Evolutionary conservation across 1,140 invertebrate species (phyloP).

Genomic region (Hypothenemus hampei): DNA sequence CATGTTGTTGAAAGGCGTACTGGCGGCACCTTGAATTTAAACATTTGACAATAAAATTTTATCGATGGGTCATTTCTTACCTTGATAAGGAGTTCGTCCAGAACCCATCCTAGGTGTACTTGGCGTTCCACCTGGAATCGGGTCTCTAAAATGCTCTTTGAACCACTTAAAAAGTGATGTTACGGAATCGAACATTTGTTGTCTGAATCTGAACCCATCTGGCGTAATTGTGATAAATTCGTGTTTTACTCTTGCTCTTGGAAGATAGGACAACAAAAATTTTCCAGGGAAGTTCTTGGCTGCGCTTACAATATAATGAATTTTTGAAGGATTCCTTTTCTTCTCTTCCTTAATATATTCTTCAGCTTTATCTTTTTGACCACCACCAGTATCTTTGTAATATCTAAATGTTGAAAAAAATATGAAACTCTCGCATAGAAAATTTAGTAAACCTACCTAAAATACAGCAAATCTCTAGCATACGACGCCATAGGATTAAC

Average conservation of each 20-base stretch:
- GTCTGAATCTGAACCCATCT: slow-evolving; percentile 88
- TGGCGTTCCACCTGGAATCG: slow-evolving; percentile 72
- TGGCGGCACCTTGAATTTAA: slow-evolving; percentile 19
- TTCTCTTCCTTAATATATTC: slow-evolving; percentile 83
- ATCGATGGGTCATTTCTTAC: neutral
- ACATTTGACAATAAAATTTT: neutral
- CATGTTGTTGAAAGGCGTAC: slow-evolving; percentile 45
- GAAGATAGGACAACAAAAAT: slow-evolving; percentile 92
- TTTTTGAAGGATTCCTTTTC: slow-evolving; percentile 77
- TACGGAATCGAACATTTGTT: slow-evolving; percentile 81
- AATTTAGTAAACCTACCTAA: slow-evolving; percentile 43
- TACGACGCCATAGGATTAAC: slow-evolving; percentile 94
- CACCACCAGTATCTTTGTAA: slow-evolving; percentile 66
- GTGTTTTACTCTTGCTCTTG: slow-evolving; percentile 74
- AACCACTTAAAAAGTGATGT: slow-evolving; percentile 90
- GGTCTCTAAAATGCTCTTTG: slow-evolving; percentile 94
- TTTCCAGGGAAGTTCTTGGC: slow-evolving; percentile 89
- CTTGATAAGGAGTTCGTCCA: slow-evolving; percentile 60
- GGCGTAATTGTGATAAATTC: slow-evolving; percentile 90
- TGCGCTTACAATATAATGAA: slow-evolving; percentile 87
- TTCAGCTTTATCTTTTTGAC: slow-evolving; percentile 80
- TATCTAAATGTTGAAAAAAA: slow-evolving; percentile 59
- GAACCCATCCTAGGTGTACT: slow-evolving; percentile 59
- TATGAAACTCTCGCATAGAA: neutral
- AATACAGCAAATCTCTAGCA: slow-evolving; percentile 84